phyloP scores from a whole-genome alignment of 1,140 invertebrate genomes.

The Drosophila orosa region DNA sequence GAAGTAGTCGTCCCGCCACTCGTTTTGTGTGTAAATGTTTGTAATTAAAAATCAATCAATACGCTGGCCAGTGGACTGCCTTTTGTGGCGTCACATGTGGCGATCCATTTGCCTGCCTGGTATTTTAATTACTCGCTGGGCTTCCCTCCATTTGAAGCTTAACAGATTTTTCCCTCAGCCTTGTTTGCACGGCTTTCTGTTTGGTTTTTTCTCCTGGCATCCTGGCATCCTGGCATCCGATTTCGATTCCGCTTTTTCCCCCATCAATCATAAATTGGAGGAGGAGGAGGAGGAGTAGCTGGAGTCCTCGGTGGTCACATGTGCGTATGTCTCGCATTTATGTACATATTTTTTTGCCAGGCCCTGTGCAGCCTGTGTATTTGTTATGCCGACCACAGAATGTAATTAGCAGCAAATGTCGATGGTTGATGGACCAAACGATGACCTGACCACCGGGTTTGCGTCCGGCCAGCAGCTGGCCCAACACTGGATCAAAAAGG shows the following conservation, averaged over 20 bases:
- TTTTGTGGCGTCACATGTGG: constrained; percentile 74
- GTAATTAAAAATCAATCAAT: constrained; percentile 83
- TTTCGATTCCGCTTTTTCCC: constrained; percentile 15
- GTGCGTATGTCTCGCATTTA: constrained; percentile 43
- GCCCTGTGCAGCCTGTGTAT: constrained; percentile 46
- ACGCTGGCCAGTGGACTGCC: constrained; percentile 48
- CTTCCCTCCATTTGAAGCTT: constrained; percentile 25
- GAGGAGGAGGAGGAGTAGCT: constrained; percentile 16
- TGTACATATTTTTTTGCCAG: constrained; percentile 15
- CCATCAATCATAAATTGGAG: constrained; percentile 74
- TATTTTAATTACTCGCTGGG: constrained; percentile 77
- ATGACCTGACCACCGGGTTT: constrained; percentile 9
- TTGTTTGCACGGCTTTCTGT: constrained; percentile 13
- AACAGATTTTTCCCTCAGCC: constrained; percentile 38
- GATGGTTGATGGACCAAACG: constrained; percentile 46
- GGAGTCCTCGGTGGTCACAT: constrained; percentile 43
- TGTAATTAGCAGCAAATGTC: constrained; percentile 82
- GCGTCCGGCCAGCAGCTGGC: constrained; percentile 22
- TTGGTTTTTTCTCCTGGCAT: constrained; percentile 12
- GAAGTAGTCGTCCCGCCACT: constrained; percentile 55
- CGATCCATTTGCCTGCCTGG: constrained; percentile 74
- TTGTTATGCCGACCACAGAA: constrained; percentile 80
- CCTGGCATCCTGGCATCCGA: constrained; percentile 12
- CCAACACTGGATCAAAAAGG: not conserved
- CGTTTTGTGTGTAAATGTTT: constrained; percentile 69